Conservation (phyloP, 2,113 vertebrate genomes). For the Indicator indicator region DNA sequence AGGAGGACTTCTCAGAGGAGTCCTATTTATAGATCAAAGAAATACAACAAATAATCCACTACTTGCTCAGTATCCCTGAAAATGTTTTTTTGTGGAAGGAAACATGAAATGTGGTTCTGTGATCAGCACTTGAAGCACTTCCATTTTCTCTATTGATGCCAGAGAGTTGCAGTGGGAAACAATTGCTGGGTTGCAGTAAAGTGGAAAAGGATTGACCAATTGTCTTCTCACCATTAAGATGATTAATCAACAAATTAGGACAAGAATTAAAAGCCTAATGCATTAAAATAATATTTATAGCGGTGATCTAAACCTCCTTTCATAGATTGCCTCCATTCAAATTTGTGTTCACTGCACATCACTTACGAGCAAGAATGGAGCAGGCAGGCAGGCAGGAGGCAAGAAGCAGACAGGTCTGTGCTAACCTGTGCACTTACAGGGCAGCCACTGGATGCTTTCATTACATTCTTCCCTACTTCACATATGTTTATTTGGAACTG, state of each 20-base stretch:
- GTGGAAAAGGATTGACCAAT: background rate
- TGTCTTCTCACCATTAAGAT: background rate
- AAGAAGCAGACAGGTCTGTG: background rate
- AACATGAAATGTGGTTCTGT: background rate
- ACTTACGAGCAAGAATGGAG: background rate
- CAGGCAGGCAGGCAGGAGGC: background rate
- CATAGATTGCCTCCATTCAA: background rate
- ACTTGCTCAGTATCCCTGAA: background rate
- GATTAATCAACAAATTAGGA: conserved; percentile 7
- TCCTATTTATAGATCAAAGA: conserved; percentile 12
- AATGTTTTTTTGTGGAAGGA: background rate
- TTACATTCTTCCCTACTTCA: background rate
- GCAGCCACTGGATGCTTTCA: background rate
- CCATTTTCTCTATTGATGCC: background rate
- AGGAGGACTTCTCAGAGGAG: background rate
- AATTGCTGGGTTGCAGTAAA: background rate
- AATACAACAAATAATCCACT: background rate
- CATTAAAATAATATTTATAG: background rate
- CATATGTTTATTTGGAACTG: background rate
- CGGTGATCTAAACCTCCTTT: background rate
- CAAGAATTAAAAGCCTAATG: background rate
- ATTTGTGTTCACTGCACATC: background rate
- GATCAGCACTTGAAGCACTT: background rate
- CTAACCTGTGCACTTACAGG: rapidly evolving
- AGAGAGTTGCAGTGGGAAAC: background rate